Evolutionary conservation across 2,113 vertebrate genomes (phyloP).

Genomic region (Rhynchomys soricoides): DNA sequence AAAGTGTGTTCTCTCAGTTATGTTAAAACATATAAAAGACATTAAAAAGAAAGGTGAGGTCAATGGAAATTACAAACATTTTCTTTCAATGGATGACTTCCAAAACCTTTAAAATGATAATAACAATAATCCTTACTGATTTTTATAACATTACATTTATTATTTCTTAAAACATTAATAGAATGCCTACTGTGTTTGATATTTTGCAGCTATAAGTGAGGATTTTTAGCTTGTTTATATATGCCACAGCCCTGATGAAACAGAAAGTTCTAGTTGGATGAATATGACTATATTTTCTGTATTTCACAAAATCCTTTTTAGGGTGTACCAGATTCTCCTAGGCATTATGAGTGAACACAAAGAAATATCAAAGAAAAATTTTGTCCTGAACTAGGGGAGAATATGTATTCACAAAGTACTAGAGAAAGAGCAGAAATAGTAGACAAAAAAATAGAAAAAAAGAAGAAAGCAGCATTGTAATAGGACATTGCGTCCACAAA

Average conservation of each 20-base stretch:
- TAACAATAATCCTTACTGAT: constrained; percentile 57
- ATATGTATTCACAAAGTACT: not conserved
- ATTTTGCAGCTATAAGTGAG: constrained; percentile 27
- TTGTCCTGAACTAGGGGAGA: not conserved
- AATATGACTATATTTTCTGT: constrained; percentile 17
- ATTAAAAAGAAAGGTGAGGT: constrained; percentile 42
- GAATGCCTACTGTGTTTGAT: constrained; percentile 36
- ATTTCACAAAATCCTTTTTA: not conserved
- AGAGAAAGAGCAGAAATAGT: not conserved
- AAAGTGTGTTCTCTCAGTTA: constrained; percentile 49
- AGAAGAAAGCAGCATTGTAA: not conserved
- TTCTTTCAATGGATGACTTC: not conserved
- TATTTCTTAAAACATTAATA: constrained; percentile 51
- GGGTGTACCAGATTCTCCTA: not conserved
- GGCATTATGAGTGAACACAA: not conserved
- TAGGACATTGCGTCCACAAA: not conserved
- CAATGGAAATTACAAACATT: constrained; percentile 25
- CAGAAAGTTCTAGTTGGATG: not conserved
- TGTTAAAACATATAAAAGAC: constrained; percentile 42
- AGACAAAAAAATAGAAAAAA: not conserved
- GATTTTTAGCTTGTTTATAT: not conserved
- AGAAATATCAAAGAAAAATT: constrained; percentile 16
- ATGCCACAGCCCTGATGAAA: constrained; percentile 14
- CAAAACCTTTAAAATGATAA: constrained; percentile 63
- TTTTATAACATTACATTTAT: constrained; percentile 67